Evolutionary conservation across 2,888 invertebrate species (phyloP), one percentile per base, ranked within the genome.

Genomic region (Drosophila colorata): DNA sequence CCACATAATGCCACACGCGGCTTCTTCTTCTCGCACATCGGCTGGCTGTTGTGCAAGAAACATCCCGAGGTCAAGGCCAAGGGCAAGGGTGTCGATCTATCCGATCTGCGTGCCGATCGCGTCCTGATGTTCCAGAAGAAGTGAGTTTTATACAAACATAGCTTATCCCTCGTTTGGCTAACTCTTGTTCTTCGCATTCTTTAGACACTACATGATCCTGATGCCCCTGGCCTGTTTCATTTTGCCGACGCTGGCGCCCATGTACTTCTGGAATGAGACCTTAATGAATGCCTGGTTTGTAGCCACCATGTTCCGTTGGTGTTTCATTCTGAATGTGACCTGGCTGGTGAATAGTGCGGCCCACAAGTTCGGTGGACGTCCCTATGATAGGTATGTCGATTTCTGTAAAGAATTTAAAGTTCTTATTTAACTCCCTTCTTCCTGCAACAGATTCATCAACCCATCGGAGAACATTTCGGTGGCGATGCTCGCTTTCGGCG

Each of bases 11-110:
- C 98, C 2, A 96, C 94, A 2, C 92, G 98, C 25, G 99, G 99
- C 9, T 98, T 99, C 93, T 98, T 98, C 94, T 99, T 98, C 93
- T 95, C 98, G 0, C 99, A 99, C 92, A 94, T 98, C 83, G 99
- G 99, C 65, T 99, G 99, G 99, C 93, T 99, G 69, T 93, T 98
- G 59, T 96, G 96, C 86, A 95, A 95, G 82, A 98, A 99, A 91
- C 98, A 98, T 91, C 97, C 97, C 0, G 96, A 97, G 74, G 96
- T 99, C 38, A 96, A 95, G 90, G 94, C 93, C 70, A 98, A 98
- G 92, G 98, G 98, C 88, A 95, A 96, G 80, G 94, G 95, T 46
- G 94, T 98, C 25, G 98, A 98, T 90, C 88, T 98, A 74, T 96
- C 95, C 51, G 98, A 99, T 92, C 93, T 99, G 67, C 94, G 94